These are phyloP conservation scores for Pomatorhinus ruficollis DNA, from an alignment of 2,113 vertebrate genomes.

Conservation along the genomic window DNA sequence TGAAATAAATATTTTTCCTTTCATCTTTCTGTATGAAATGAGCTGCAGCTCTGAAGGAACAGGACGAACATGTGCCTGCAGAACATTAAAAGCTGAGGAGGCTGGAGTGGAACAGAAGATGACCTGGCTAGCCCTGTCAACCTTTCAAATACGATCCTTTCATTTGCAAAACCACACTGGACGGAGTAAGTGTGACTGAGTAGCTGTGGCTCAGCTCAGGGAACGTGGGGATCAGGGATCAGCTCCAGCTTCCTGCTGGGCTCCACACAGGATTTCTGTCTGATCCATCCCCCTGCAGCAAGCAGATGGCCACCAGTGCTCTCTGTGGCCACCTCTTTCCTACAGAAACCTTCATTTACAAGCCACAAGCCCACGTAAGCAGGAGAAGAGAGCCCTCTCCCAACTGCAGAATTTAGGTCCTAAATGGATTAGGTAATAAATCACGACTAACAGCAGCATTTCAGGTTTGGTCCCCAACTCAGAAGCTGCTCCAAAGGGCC, in stretches of 20 bases:
- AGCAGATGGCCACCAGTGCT: background rate
- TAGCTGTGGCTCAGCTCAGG: accelerated
- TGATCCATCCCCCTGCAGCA: background rate
- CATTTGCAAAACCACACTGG: background rate
- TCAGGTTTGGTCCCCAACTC: background rate
- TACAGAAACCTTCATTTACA: background rate
- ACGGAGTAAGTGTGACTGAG: background rate
- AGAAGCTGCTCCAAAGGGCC: background rate
- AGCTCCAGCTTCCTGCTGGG: background rate
- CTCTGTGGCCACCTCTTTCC: background rate
- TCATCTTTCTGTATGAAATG: slow-evolving; percentile 15
- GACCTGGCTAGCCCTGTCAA: background rate
- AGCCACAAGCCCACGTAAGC: background rate
- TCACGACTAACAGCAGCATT: background rate
- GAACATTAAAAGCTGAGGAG: background rate
- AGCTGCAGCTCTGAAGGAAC: background rate
- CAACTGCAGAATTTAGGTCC: background rate
- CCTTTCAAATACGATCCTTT: background rate
- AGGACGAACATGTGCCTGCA: background rate
- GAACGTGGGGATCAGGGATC: background rate
- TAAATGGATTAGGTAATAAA: background rate
- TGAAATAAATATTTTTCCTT: slow-evolving; percentile 21
- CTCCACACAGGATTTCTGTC: background rate
- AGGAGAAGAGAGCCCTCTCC: background rate
- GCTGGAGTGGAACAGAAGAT: background rate